A percentile compares a stretch with the other conserved stretches of the same genome.
These are phyloP conservation scores for Halocynthia aurantium DNA, from an alignment of 23 tunicate species.

Conservation along the genomic window DNA sequence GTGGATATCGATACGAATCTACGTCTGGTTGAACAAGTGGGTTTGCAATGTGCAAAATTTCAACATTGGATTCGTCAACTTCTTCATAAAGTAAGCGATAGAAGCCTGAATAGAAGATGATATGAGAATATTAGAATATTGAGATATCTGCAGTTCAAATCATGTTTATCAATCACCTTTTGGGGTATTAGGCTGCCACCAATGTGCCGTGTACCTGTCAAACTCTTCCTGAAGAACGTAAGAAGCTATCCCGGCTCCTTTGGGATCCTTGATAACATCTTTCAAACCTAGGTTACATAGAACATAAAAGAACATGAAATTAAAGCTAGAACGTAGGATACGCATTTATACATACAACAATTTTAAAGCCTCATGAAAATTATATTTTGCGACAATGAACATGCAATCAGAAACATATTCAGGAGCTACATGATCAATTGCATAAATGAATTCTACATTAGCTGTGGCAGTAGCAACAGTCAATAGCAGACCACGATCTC, in stretches of 20 bases:
- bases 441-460: no score
- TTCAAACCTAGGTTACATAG: constrained; percentile 26
- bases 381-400: no score
- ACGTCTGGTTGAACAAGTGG: constrained; percentile 47
- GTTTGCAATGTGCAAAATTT: constrained; percentile 58
- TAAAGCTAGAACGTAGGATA: neutral
- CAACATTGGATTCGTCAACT: constrained; percentile 79
- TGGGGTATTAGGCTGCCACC: constrained; percentile 89
- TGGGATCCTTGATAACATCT: constrained; percentile 13
- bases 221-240: constrained; percentile 96
- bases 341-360: no score
- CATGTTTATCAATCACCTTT: constrained; percentile 17
- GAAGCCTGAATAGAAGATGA: constrained; percentile 18
- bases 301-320: neutral
- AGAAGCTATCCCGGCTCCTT: constrained; percentile 71
- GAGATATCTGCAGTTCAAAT: neutral
- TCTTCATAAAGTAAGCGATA: constrained; percentile 88
- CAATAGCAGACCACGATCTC: neutral
- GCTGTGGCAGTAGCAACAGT: neutral
- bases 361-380: no score
- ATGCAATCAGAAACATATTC: no score
- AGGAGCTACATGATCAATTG: no score
- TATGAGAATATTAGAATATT: neutral
- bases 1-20: constrained; percentile 77
- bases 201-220: constrained; percentile 95